These are phyloP conservation scores for Venturia canescens DNA, from an alignment of 1,140 invertebrate genomes.

Conservation along the genomic window DNA sequence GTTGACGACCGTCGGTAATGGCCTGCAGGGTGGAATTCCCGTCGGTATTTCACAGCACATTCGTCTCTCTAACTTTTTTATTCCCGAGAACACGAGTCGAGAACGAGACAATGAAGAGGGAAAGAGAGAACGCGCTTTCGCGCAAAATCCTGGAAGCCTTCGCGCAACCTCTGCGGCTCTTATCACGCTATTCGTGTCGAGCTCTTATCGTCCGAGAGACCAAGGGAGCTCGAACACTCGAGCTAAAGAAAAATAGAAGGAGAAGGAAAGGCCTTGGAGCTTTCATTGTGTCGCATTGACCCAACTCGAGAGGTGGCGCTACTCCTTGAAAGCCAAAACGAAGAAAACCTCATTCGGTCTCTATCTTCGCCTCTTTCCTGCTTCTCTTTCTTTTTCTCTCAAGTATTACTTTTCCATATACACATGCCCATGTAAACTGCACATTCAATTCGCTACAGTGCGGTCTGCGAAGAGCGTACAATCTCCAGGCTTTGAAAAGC, in stretches of 20 bases:
- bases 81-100: neutral
- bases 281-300: neutral
- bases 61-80: neutral
- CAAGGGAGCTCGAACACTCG: neutral
- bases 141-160: neutral
- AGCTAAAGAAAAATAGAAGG: neutral
- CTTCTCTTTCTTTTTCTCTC: neutral
- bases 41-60: constrained; percentile 1
- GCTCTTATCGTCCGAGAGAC: neutral
- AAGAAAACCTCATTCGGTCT: neutral
- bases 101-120: neutral
- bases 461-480: neutral
- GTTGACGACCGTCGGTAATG: neutral
- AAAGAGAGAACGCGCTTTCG: neutral
- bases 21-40: neutral
- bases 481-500: neutral
- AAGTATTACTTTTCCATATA: neutral
- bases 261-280: neutral
- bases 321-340: neutral
- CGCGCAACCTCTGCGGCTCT: neutral
- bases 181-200: neutral
- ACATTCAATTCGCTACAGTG: neutral
- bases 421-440: neutral
- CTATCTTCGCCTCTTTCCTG: no score
- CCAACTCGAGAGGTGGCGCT: neutral